A percentile compares a stretch with the other conserved stretches of the same genome.
phyloP scores from a whole-genome alignment of 37 sponge, comb jelly and placozoan genomes.

The Geodia barretti region DNA sequence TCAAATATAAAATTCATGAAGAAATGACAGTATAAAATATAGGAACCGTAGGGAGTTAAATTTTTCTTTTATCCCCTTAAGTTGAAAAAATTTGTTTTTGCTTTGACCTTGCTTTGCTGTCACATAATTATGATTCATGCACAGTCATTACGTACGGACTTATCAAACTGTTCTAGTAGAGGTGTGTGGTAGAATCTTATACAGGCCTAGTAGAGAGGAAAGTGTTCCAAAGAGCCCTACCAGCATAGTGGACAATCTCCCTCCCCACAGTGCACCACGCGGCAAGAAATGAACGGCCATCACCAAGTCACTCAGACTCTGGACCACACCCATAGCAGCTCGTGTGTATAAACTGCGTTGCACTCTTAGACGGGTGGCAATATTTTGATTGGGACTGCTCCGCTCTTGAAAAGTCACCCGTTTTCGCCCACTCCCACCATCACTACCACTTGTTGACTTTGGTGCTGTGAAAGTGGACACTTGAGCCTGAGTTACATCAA shows the following conservation, averaged over 20 bases:
- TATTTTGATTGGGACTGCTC: background rate
- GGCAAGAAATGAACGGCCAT: slow-evolving; percentile 42
- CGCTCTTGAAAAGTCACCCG: background rate
- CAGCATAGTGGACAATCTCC: slow-evolving; percentile 7
- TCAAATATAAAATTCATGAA: no score
- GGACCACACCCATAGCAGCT: background rate
- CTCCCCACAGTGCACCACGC: slow-evolving; percentile 36
- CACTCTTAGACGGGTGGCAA: background rate
- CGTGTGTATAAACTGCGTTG: background rate
- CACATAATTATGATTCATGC: no score
- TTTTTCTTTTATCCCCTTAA: no score
- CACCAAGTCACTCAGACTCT: slow-evolving; percentile 39
- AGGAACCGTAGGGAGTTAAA: no score
- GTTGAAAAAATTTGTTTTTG: no score
- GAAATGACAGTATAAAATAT: no score
- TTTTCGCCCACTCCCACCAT: background rate
- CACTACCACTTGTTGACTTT: background rate
- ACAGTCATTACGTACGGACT: no score
- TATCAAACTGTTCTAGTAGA: no score
- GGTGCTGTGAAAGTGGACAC: background rate
- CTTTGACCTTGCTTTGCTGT: no score
- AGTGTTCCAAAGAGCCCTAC: slow-evolving; percentile 50
- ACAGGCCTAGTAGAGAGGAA: slow-evolving; percentile 59
- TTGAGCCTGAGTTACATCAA: background rate
- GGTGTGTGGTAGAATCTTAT: slow-evolving; percentile 12